Base-by-base conservation (phyloP, 1,140 invertebrate species). In the Cardiocondyla obscurior region DNA sequence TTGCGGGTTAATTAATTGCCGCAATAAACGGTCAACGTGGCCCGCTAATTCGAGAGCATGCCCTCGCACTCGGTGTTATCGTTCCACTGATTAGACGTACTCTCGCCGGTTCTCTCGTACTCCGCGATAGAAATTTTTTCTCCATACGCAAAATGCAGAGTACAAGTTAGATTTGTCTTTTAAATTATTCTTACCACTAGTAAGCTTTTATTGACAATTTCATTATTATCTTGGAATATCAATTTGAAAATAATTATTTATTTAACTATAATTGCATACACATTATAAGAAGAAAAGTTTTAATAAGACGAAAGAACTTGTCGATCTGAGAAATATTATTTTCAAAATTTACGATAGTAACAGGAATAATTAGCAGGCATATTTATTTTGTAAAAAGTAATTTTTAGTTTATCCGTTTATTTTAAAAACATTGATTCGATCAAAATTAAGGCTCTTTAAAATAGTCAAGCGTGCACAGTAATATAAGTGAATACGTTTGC, bases 1-100 rank as follows among this genome's bases (percentile, higher is more conserved):
- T 77, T 77, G 74, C 62, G 60, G 46, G 74, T 51, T 67, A 79
- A 69, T 79, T 79, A 79, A 79, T 79, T 79, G 74, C 74, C 25
- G 62, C n/a, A 79, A 79, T 79, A 69, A 79, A 79, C 74, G 60
- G 74, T 69, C 46, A 79, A 67, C 62, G 74, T 69, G 46, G 62
- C 22, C 33, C 46, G 49, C 62, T 79, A 79, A 67, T 79, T 53
- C 74, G 62, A 69, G 74, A 67, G 62, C 30, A 64, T 79, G 62
- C 62, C 16, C 60, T 67, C 44, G 73, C 30, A 36, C 72, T 74
- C 39, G 72, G 39, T 76, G 60, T 77, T 79, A 69, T 67, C 36
- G 22, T 39, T 67, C 39, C 49, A 67, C 74, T 19, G 46, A 79
- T 42, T 67, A 53, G 39, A 28, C 39, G 60, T 53, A 42, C n/a